These are phyloP conservation scores for Ammospiza maritima DNA, from an alignment of 2,797 vertebrate species.

Conservation along the genomic window DNA sequence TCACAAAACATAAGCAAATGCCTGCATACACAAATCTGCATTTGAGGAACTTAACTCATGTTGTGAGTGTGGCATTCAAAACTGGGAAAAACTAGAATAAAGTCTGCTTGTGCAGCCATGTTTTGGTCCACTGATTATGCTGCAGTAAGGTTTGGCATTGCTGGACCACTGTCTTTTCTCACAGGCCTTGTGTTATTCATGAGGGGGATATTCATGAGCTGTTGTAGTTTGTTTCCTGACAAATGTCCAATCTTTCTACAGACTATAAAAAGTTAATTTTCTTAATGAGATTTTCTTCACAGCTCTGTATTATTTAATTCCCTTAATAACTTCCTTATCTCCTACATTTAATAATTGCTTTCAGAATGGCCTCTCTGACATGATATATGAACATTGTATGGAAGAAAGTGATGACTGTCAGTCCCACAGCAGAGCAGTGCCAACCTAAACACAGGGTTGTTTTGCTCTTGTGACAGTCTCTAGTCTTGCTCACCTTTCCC, in stretches of 20 bases:
- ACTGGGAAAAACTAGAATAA: not conserved
- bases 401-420: not conserved
- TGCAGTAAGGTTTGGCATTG: not conserved
- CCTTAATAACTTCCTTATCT: not conserved
- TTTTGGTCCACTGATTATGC: not conserved
- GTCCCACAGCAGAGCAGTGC: not conserved
- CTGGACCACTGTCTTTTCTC: not conserved
- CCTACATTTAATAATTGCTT: not conserved
- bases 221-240: not conserved
- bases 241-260: not conserved
- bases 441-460: not conserved
- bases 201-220: not conserved
- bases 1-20: not conserved
- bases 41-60: not conserved
- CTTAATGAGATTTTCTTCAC: not conserved
- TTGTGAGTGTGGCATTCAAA: not conserved
- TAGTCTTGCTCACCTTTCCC: not conserved
- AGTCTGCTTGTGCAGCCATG: not conserved
- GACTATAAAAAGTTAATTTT: not conserved
- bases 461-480: not conserved
- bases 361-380: not conserved
- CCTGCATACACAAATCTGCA: not conserved
- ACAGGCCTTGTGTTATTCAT: not conserved
- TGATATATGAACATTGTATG: not conserved
- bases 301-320: not conserved